Evolutionary conservation across 2,797 vertebrate species (phyloP).

Genomic region (Pseudochirops cupreus): DNA sequence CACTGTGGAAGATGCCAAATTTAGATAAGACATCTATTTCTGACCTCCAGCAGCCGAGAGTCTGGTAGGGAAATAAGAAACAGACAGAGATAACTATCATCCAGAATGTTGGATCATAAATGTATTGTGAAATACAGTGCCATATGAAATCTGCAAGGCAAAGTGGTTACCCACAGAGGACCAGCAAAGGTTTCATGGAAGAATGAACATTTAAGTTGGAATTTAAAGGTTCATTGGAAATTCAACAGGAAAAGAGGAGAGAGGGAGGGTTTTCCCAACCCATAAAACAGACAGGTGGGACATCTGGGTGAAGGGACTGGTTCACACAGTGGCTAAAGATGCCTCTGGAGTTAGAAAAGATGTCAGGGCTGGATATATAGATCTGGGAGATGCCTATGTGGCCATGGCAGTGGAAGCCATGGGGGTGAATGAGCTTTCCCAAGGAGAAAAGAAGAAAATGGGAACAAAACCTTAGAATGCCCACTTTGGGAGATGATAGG

Average conservation of each 20-base stretch:
- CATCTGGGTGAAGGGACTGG: background rate
- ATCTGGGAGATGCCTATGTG: background rate
- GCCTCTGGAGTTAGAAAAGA: background rate
- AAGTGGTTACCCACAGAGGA: background rate
- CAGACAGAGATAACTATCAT: background rate
- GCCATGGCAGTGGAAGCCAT: background rate
- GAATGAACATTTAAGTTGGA: background rate
- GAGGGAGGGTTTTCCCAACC: background rate
- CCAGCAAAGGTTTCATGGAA: background rate
- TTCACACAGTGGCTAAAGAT: background rate
- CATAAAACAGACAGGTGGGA: background rate
- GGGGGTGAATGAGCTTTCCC: conserved; percentile 14
- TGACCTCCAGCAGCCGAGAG: background rate
- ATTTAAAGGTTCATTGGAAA: background rate
- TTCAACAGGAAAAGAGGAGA: background rate
- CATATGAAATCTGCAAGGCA: background rate
- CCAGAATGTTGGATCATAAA: background rate
- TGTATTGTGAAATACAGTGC: background rate
- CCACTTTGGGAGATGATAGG: background rate
- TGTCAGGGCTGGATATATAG: background rate
- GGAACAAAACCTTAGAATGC: background rate
- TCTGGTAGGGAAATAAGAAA: background rate
- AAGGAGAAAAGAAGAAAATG: conserved; percentile 8
- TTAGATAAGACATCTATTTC: background rate
- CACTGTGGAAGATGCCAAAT: background rate